phyloP scores from a whole-genome alignment of 2,888 invertebrate genomes.

The Pyrochroa serraticornis region DNA sequence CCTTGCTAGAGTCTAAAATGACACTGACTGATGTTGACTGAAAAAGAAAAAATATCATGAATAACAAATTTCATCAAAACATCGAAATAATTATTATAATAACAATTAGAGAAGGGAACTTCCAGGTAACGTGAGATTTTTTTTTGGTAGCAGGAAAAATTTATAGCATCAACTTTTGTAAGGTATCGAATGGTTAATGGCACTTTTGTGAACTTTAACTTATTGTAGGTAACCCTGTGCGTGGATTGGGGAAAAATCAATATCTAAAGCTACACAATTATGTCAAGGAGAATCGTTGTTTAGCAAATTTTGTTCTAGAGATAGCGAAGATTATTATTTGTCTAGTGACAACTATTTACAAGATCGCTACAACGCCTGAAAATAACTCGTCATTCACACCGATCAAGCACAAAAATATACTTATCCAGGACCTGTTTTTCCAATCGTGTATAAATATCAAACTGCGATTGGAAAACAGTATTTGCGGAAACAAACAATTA shows the following conservation, averaged over 20 bases:
- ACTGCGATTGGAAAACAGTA: neutral
- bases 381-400: too few relatives aligned
- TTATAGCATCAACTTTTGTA: too few relatives aligned
- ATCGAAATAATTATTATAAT: neutral
- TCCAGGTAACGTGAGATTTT: neutral
- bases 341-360: too few relatives aligned
- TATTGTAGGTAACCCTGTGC: neutral
- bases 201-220: constrained; percentile 1
- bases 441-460: too few relatives aligned
- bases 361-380: too few relatives aligned
- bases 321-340: neutral
- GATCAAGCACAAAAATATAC: too few relatives aligned
- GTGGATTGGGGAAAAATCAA: constrained; percentile 17
- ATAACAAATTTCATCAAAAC: constrained; percentile 3
- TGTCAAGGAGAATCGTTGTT: constrained; percentile 17
- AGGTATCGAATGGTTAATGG: too few relatives aligned
- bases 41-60: constrained; percentile 43
- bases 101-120: constrained; percentile 3
- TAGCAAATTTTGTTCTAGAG: constrained; percentile 1
- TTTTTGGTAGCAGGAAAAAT: too few relatives aligned
- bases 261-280: constrained; percentile 5
- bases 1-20: constrained; percentile 50
- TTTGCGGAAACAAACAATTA: constrained; percentile 1
- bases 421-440: too few relatives aligned
- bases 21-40: constrained; percentile 53